Evolutionary conservation across 2,113 vertebrate genomes (phyloP).

Genomic region (Pseudorasbora parva): DNA sequence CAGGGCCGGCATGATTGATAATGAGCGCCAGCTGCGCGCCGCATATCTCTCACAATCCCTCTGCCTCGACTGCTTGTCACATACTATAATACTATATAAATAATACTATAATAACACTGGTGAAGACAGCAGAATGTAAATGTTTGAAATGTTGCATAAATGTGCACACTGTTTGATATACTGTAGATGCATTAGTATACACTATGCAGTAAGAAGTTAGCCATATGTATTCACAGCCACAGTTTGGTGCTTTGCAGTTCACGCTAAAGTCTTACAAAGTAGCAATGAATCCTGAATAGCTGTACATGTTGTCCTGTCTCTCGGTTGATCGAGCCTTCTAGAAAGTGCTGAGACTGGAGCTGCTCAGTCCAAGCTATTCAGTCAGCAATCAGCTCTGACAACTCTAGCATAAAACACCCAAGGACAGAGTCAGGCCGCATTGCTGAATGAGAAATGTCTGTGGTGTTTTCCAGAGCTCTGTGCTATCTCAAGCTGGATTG

Average conservation of each 20-base stretch:
- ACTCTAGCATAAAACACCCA: not conserved
- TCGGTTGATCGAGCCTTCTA: not conserved
- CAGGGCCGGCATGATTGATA: no score
- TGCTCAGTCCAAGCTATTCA: conserved; percentile 17
- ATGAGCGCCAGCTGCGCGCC: no score
- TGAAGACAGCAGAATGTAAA: not conserved
- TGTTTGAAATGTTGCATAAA: conserved; percentile 5
- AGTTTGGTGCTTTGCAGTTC: not conserved
- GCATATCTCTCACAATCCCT: no score
- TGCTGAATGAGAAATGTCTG: conserved; percentile 8
- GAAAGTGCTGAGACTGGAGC: conserved; percentile 26
- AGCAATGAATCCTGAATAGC: conserved; percentile 8
- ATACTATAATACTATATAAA: no score
- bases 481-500: conserved; percentile 87
- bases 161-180: not conserved
- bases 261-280: not conserved
- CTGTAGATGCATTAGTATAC: not conserved
- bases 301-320: not conserved
- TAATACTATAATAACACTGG: no score
- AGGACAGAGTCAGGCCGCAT: not conserved
- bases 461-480: conserved; percentile 81
- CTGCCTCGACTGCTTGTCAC: no score
- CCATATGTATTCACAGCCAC: not conserved
- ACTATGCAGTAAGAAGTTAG: not conserved
- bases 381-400: conserved; percentile 29